Percentiles rank a stretch among this genome's conserved stretches.
These are phyloP conservation scores for Climacteris rufus DNA, from an alignment of 2,113 vertebrate species.

Conservation along the genomic window DNA sequence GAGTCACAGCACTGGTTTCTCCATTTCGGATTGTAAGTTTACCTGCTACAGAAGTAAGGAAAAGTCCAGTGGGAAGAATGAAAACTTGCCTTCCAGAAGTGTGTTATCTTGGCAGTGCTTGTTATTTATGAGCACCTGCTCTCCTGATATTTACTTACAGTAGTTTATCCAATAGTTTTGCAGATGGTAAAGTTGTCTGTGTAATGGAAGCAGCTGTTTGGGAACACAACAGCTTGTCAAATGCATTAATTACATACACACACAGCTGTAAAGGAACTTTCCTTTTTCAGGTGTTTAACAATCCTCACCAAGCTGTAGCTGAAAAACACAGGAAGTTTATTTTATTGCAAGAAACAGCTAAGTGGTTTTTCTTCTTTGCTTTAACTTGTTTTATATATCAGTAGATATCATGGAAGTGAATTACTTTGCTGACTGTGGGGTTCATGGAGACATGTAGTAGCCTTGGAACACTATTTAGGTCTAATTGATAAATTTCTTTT, in stretches of 20 bases:
- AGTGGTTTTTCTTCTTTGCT: neutral
- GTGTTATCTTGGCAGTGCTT: neutral
- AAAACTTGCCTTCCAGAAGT: neutral
- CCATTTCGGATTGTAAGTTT: neutral
- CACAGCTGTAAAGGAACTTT: slow-evolving; percentile 34
- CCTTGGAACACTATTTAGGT: neutral
- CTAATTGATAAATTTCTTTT: neutral
- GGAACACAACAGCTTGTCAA: slow-evolving; percentile 48
- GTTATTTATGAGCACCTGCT: slow-evolving; percentile 59
- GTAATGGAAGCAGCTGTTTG: slow-evolving; percentile 60
- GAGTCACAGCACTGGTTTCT: neutral
- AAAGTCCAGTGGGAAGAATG: neutral
- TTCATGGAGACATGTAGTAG: neutral
- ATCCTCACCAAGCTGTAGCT: neutral
- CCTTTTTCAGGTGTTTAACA: slow-evolving; percentile 31
- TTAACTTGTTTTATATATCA: neutral
- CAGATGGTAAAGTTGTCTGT: slow-evolving; percentile 45
- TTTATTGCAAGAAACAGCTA: neutral
- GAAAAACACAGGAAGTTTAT: neutral
- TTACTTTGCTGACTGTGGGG: neutral
- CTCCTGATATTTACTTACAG: slow-evolving; percentile 58
- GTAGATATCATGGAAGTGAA: neutral
- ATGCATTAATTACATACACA: slow-evolving; percentile 40
- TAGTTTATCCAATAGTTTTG: slow-evolving; percentile 49
- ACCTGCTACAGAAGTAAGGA: neutral